Conservation (phyloP, 2,797 vertebrate genomes). For the Pogonophryne albipinna region DNA sequence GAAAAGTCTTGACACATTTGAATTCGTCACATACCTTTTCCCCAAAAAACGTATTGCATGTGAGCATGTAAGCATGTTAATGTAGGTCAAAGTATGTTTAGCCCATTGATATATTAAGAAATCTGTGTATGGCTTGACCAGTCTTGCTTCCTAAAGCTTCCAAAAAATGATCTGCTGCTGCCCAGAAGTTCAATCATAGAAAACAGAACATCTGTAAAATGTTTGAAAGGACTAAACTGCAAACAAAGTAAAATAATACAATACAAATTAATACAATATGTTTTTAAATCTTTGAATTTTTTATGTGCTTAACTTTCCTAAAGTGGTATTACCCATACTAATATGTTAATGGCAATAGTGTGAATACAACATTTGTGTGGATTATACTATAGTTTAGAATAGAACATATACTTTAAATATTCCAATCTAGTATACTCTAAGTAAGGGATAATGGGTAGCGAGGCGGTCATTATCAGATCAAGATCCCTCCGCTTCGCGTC, state of each 20-base stretch:
- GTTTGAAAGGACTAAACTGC: not conserved
- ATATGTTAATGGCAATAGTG: not conserved
- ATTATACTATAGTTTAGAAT: not conserved
- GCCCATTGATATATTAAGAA: constrained; percentile 1
- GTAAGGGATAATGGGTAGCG: too few relatives aligned
- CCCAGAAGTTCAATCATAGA: not conserved
- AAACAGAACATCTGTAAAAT: not conserved
- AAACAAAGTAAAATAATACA: too few relatives aligned
- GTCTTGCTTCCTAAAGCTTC: not conserved
- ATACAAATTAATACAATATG: too few relatives aligned
- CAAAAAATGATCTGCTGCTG: not conserved
- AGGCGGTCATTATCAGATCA: too few relatives aligned
- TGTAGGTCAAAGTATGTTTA: not conserved
- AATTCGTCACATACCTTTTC: not conserved
- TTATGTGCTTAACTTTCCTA: too few relatives aligned
- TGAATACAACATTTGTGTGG: not conserved
- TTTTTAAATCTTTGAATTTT: too few relatives aligned
- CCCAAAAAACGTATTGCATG: too few relatives aligned
- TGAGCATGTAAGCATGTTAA: not conserved
- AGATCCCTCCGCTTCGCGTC: too few relatives aligned
- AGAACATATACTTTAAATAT: not conserved
- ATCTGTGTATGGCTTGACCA: not conserved
- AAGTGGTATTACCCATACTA: too few relatives aligned
- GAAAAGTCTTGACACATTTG: not conserved
- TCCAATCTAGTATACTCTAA: not conserved